Evolutionary conservation across 2,888 invertebrate genomes (phyloP), one percentile per base, ranked within the genome.

Genomic region (Drosophila kanekoi): DNA sequence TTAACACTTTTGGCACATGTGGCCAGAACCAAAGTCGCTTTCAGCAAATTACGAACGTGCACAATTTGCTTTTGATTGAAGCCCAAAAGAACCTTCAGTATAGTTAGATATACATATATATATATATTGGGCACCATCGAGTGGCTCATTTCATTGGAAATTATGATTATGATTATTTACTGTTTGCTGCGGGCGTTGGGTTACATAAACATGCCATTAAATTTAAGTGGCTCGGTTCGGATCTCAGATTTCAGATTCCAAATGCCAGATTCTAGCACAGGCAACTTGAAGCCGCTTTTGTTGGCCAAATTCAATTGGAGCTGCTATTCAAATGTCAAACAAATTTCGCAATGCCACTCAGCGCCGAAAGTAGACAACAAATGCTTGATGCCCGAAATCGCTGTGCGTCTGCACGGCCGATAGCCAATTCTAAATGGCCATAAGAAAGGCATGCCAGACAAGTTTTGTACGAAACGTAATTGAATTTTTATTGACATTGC

Each of bases 401-500:
- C 53, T 70, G 70, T 62, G 76, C 76, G 65, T 70, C 61, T 59
- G 38, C 59, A 52, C 52, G 51, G 71, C 70, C 79, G 66, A 60
- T 69, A 49, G 80, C 66, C 81, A 81, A 77, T 84, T 86, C 68
- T 57, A 87, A 83, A 77, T 68, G 69, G 69, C 88, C 70, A 88
- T 68, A 82, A 73, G 88, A 78, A 87, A 73, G 62, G 59, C 64
- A 79, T 71, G 53, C 66, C 66, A 66, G 51, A 54, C 72, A 84
- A 83, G 70, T 81, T 84, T 66, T 51, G 59, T 72, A 45, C 49
- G 65, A 68, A 84, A 68, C 81, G 83, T 83, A 83, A 83, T 83
- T 83, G 83, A 83, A 83, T 88, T 83, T 89, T 87, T 83, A 83
- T 83, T 88, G 89, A 88, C 83, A 87, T 88, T 88, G 69, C 74